Evolutionary conservation across 2,797 vertebrate species (phyloP).

Genomic region (Phoebastria nigripes): DNA sequence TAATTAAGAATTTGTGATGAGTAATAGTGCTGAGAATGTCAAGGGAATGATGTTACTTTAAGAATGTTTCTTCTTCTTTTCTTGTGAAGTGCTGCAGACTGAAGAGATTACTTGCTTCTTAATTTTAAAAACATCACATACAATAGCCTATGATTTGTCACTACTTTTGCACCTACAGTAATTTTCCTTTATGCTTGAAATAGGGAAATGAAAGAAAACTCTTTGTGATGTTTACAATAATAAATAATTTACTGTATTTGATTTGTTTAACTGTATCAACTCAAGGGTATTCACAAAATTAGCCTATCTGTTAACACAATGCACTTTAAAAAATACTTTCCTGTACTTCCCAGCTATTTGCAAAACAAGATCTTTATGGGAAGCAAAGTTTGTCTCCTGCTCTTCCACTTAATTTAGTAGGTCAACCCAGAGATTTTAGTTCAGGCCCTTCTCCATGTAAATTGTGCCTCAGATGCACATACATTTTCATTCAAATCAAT

Average conservation of each 20-base stretch:
- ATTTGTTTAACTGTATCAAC: neutral
- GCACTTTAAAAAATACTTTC: neutral
- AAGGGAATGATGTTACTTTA: neutral
- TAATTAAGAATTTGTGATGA: neutral
- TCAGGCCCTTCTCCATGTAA: neutral
- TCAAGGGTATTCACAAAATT: neutral
- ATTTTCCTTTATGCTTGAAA: neutral
- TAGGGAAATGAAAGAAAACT: neutral
- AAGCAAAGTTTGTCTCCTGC: neutral
- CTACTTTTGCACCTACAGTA: neutral
- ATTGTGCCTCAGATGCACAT: constrained; percentile 6
- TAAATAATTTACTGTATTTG: neutral
- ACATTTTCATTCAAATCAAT: constrained; percentile 53
- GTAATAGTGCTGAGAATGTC: neutral
- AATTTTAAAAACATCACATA: neutral
- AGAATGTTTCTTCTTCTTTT: neutral
- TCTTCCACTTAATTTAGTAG: neutral
- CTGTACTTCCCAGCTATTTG: neutral
- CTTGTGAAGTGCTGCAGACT: neutral
- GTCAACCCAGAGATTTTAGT: neutral
- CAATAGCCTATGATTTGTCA: neutral
- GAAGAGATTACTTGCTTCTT: neutral
- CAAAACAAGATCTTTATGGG: neutral
- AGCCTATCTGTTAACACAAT: neutral
- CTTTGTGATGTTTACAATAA: neutral